A percentile compares a stretch with the other conserved stretches of the same genome.
Evolutionary conservation across 2,113 vertebrate genomes (phyloP).

Genomic region (Eublepharis macularius): DNA sequence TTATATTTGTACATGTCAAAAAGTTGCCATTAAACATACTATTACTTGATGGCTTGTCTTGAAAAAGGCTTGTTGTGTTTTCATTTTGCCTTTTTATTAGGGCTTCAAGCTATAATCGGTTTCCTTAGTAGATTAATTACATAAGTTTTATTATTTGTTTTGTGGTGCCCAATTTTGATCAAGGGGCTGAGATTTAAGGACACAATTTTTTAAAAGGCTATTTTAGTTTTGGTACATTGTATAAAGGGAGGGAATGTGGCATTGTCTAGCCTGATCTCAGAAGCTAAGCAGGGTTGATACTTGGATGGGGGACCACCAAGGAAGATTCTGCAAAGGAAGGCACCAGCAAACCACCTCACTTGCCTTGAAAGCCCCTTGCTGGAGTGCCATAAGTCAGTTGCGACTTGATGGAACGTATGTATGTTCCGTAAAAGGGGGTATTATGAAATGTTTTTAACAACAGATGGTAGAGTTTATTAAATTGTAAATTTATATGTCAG

Average conservation of each 20-base stretch:
- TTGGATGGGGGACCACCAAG: too few relatives aligned
- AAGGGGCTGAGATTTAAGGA: not conserved
- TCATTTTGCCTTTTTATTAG: not conserved
- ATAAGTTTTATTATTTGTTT: not conserved
- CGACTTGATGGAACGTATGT: too few relatives aligned
- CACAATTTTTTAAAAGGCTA: not conserved
- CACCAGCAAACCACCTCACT: too few relatives aligned
- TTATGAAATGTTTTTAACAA: too few relatives aligned
- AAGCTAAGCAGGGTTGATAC: too few relatives aligned
- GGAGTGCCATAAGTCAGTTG: too few relatives aligned
- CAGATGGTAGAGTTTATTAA: too few relatives aligned
- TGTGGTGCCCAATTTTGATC: not conserved
- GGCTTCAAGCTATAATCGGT: not conserved
- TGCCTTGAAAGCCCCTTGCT: too few relatives aligned
- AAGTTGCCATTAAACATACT: slow-evolving; percentile 13
- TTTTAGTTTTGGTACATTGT: not conserved
- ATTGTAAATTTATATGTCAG: too few relatives aligned
- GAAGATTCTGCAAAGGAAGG: too few relatives aligned
- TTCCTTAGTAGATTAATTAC: not conserved
- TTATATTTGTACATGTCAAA: slow-evolving; percentile 20
- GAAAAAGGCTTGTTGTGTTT: not conserved
- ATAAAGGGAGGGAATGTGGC: not conserved
- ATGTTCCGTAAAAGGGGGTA: too few relatives aligned
- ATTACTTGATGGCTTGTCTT: not conserved
- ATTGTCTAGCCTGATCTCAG: too few relatives aligned